phyloP scores from a whole-genome alignment of 2,113 vertebrate species.

The Passer domesticus region DNA sequence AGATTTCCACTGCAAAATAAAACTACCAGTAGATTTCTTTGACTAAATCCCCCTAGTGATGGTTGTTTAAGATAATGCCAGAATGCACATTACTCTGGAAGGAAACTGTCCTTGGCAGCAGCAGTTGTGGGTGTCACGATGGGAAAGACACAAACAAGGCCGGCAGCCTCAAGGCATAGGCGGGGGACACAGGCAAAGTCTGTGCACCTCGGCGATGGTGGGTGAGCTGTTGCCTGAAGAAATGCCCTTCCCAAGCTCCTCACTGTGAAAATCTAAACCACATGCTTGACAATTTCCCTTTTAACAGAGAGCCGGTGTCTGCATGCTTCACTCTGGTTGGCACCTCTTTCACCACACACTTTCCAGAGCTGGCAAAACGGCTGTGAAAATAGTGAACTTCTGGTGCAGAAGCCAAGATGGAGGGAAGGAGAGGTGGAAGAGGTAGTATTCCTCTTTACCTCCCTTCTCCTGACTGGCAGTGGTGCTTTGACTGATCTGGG shows the following conservation, averaged over 20 bases:
- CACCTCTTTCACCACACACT: fast-evolving
- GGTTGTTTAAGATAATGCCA: not conserved
- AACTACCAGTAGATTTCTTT: not conserved
- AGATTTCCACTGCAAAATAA: not conserved
- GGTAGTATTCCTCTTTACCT: not conserved
- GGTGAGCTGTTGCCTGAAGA: not conserved
- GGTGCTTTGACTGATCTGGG: not conserved
- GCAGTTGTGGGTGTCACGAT: not conserved
- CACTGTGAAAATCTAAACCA: not conserved
- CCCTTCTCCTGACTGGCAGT: not conserved
- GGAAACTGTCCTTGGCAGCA: not conserved
- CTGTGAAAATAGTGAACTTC: not conserved
- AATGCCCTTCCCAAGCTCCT: not conserved
- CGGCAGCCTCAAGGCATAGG: fast-evolving
- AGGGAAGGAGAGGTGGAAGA: not conserved
- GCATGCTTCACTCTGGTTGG: not conserved
- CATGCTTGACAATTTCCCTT: not conserved
- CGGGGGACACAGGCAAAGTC: not conserved
- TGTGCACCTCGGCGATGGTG: not conserved
- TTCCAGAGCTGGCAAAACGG: not conserved
- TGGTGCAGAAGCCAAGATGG: not conserved
- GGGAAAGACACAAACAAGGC: not conserved
- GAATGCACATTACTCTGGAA: not conserved
- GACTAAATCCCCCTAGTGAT: not conserved
- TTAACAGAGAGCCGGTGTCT: fast-evolving